Percentiles rank a stretch among this genome's conserved stretches.
These are phyloP conservation scores for Sesamia nonagrioides DNA, from an alignment of 1,140 invertebrate species.

Conservation along the genomic window DNA sequence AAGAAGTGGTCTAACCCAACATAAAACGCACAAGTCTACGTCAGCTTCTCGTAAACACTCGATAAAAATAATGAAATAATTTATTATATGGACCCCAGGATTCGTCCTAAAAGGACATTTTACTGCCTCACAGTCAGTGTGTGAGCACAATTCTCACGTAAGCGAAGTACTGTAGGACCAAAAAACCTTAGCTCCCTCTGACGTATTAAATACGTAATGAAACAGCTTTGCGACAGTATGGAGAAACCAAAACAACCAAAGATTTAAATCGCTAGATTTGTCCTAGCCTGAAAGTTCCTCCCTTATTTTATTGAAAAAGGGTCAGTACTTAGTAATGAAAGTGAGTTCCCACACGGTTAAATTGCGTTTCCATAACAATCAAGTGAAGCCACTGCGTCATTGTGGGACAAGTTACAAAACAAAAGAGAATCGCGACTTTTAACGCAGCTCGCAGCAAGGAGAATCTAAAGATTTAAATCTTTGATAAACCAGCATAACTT, in stretches of 20 bases:
- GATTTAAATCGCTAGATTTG: too few relatives aligned
- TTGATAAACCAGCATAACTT: too few relatives aligned
- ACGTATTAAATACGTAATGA: conserved; percentile 51
- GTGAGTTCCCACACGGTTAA: too few relatives aligned
- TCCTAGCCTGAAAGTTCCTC: too few relatives aligned
- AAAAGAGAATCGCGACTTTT: too few relatives aligned
- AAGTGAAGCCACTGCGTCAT: too few relatives aligned
- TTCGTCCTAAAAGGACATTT: conserved; percentile 43
- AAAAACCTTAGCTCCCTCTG: conserved; percentile 38
- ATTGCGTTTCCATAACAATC: too few relatives aligned
- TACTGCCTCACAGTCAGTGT: conserved; percentile 23
- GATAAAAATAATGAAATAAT: conserved; percentile 51
- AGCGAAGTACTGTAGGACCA: conserved; percentile 28
- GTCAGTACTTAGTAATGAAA: too few relatives aligned
- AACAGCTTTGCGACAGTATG: conserved; percentile 43
- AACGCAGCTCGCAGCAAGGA: too few relatives aligned
- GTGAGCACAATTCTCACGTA: conserved; percentile 43
- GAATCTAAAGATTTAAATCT: too few relatives aligned
- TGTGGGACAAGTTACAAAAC: too few relatives aligned
- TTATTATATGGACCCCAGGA: conserved; percentile 42
- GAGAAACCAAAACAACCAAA: conserved; percentile 3
- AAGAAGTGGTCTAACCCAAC: background rate
- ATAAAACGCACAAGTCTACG: conserved; percentile 9
- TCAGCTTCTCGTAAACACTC: conserved; percentile 35
- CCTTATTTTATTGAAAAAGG: too few relatives aligned